Evolutionary conservation across 2,113 vertebrate species (phyloP), one percentile per base, ranked within the genome.

Genomic region (Toxotes chatareus): DNA sequence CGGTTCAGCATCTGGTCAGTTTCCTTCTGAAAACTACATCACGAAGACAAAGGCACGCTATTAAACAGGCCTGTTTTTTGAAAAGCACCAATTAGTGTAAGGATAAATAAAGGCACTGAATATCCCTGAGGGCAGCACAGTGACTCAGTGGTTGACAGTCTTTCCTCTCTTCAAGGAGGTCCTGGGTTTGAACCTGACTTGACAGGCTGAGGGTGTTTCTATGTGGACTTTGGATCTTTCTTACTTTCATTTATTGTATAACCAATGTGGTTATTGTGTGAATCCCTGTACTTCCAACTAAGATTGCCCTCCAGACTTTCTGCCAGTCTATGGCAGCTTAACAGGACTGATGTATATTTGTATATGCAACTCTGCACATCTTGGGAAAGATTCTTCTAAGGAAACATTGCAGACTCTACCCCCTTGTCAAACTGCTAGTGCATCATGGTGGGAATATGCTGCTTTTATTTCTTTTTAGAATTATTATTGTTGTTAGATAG

Each of bases 81-180:
- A 65, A 72, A 46, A 31, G 31, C 7, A 56, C 34, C 23, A 68
- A 69, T 75, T 75, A 46, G 57, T 4, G 0, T 51, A 42, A 67
- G 27, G 17, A 61, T 36, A 27, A 6, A 61, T 23, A 19, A 53
- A 44, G 53, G 10, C 17, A 16, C 16, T 69, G 21, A 53, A 23
- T 21, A 21, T 51, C 23, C 44, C 1, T 2, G 12, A 19, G 36
- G 36, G 21, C 65, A 47, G 40, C 23, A 46, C 47, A 38, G 38
- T 47, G 57, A 76, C 36, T 62, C 63, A 51, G 53, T 31, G 32
- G 32, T 17, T 51, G 2, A 32, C 53, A n/a, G 14, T 27, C n/a
- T 51, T 32, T 16, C 44, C 17, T 16, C 47, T 16, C 12, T 14
- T 38, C 27, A 27, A 27, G 27, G 27, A 27, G 27, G 1, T 27